Evolutionary conservation across 2,888 invertebrate genomes (phyloP), one percentile per base, ranked within the genome.

Genomic region (Amiota mariae): DNA sequence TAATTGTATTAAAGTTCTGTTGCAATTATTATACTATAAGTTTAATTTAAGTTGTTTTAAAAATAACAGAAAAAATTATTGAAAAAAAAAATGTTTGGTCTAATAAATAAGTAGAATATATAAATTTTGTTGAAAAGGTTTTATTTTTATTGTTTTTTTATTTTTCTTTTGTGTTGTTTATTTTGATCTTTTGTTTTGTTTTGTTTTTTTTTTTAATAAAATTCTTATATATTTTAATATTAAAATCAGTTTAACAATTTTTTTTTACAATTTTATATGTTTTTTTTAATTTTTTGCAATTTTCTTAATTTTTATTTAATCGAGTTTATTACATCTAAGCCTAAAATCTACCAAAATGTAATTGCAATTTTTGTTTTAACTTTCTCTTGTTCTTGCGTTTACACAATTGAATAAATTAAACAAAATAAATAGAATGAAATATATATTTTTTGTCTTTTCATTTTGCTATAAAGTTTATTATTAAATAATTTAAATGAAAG

Each of bases 201-300:
- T n/a, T n/a, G n/a, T n/a, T n/a, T n/a, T 10, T 72, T 68, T 24
- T 68, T 84, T 83, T 81, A 86, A 78, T 86, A 84, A 84, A 84
- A 86, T 84, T 74, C 84, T 86, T 86, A 85, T 72, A 76, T 74
- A 36, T 36, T 36, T 2, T 24, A 79, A 78, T 85, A 80, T 82
- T 85, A 84, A 86, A 84, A 84, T 84, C 84, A 84, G 84, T 86
- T 84, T 85, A 84, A 84, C 84, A 84, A 84, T 80, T 86, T 36
- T 36, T 36, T 36, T 36, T 36, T 83, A 86, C 86, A 85, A 78
- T 77, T 78, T 66, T 76, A 73, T 72, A 71, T 66, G 15, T 66
- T 57, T 71, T 76, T 71, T 73, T 67, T 73, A 47, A 56, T 57
- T 46, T 11, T 57, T 36, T 18, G 13, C 12, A 15, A 2, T 72